These are phyloP conservation scores for Yoshiicerus persimilis DNA, from an alignment of 1,140 invertebrate genomes.

Conservation along the genomic window DNA sequence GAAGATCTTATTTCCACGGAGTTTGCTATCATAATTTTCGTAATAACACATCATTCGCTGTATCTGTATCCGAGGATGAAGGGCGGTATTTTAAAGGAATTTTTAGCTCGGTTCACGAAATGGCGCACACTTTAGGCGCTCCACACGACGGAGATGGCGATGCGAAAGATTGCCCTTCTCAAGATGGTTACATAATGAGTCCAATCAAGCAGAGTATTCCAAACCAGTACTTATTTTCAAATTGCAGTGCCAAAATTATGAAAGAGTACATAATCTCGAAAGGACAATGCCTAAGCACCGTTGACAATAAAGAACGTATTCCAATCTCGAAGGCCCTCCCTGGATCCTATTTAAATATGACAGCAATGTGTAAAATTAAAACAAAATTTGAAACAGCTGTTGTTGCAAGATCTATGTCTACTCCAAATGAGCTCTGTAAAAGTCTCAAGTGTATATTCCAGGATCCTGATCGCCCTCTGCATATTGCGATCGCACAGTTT, in stretches of 20 bases:
- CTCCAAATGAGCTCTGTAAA: neutral
- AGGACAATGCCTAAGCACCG: neutral
- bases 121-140: conserved; percentile 48
- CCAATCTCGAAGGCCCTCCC: neutral
- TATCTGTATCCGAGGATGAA: conserved; percentile 42
- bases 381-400: neutral
- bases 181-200: conserved; percentile 48
- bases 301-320: neutral
- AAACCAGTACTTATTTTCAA: conserved; percentile 37
- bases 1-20: neutral
- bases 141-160: conserved; percentile 46
- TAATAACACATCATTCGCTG: neutral
- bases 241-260: conserved; percentile 34
- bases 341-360: conserved; percentile 26
- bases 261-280: conserved; percentile 2
- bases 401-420: too few relatives aligned
- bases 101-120: conserved; percentile 45
- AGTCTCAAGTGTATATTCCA: neutral
- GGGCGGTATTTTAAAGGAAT: conserved; percentile 44
- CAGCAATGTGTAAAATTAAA: conserved; percentile 31
- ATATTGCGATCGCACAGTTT: neutral
- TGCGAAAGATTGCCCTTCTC: conserved; percentile 36
- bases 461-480: neutral
- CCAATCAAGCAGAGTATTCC: neutral
- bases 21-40: conserved; percentile 37